These are phyloP conservation scores for Dipodomys stephensi DNA, from an alignment of 2,113 vertebrate genomes.

Conservation along the genomic window DNA sequence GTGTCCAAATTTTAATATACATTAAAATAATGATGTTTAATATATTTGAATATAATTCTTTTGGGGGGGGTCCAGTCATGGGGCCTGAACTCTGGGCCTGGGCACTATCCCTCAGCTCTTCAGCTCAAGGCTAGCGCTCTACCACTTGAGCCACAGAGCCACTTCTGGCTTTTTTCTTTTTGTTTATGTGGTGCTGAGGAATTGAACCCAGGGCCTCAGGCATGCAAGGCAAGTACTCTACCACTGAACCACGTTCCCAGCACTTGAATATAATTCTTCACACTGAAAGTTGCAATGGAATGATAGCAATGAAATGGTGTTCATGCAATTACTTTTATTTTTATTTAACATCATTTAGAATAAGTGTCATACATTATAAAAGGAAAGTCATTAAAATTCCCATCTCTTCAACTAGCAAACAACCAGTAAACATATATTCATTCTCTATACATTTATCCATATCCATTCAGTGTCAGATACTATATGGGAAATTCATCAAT, in stretches of 20 bases:
- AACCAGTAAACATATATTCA: neutral
- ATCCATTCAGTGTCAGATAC: neutral
- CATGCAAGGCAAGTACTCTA: too few species aligned
- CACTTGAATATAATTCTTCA: neutral
- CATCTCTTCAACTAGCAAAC: neutral
- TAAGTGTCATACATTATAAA: neutral
- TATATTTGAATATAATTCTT: too few species aligned
- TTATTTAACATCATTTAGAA: conserved; percentile 42
- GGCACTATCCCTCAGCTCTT: too few species aligned
- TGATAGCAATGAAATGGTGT: neutral
- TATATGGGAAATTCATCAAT: neutral
- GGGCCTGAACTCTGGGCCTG: too few species aligned
- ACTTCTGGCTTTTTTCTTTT: too few species aligned
- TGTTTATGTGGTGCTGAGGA: too few species aligned
- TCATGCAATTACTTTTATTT: neutral
- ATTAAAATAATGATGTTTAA: too few species aligned
- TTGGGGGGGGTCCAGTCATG: too few species aligned
- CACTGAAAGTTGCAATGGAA: neutral
- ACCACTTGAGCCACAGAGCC: too few species aligned
- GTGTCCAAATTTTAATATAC: neutral
- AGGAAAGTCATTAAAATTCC: conserved; percentile 21
- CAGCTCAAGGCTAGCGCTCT: too few species aligned
- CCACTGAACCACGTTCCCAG: too few species aligned
- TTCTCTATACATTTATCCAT: neutral
- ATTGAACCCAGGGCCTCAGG: too few species aligned